These are phyloP conservation scores for Folsomia manolachei DNA, from an alignment of 2,888 invertebrate genomes.

Conservation along the genomic window DNA sequence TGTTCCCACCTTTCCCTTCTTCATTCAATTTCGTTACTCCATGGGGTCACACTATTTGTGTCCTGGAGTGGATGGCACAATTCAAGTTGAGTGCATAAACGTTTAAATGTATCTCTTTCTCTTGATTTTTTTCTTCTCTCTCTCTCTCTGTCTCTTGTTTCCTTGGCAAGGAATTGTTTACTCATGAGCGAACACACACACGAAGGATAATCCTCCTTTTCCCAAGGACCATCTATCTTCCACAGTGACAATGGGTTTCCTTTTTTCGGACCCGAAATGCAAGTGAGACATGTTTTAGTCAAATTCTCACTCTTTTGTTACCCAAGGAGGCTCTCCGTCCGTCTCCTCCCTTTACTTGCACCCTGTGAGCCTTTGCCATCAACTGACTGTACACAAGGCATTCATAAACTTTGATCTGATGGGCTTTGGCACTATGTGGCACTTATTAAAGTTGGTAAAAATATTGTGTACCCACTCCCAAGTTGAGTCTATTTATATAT, in stretches of 20 bases:
- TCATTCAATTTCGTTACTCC: too few relatives aligned
- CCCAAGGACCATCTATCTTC: slow-evolving; percentile 16
- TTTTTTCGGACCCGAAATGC: slow-evolving; percentile 17
- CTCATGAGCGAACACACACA: slow-evolving; percentile 23
- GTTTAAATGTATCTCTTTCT: background rate
- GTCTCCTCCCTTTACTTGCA: background rate
- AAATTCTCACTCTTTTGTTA: slow-evolving; percentile 22
- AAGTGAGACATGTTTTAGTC: slow-evolving; percentile 22
- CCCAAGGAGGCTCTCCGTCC: background rate
- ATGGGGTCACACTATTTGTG: background rate
- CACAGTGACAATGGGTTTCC: slow-evolving; percentile 11
- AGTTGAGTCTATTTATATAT: background rate
- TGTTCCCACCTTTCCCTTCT: too few relatives aligned
- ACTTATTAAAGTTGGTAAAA: too few relatives aligned
- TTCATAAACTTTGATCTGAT: too few relatives aligned
- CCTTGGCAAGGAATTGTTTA: slow-evolving; percentile 8
- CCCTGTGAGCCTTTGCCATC: slow-evolving; percentile 2
- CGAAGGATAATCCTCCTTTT: slow-evolving; percentile 5
- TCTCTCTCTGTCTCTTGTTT: background rate
- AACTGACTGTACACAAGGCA: too few relatives aligned
- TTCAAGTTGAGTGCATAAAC: background rate
- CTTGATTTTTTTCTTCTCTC: background rate
- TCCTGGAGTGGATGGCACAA: background rate
- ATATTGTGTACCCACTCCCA: too few relatives aligned
- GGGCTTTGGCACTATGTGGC: too few relatives aligned